These are phyloP conservation scores for Yponomeuta sedellus DNA, from an alignment of 2,888 invertebrate genomes.

Conservation along the genomic window DNA sequence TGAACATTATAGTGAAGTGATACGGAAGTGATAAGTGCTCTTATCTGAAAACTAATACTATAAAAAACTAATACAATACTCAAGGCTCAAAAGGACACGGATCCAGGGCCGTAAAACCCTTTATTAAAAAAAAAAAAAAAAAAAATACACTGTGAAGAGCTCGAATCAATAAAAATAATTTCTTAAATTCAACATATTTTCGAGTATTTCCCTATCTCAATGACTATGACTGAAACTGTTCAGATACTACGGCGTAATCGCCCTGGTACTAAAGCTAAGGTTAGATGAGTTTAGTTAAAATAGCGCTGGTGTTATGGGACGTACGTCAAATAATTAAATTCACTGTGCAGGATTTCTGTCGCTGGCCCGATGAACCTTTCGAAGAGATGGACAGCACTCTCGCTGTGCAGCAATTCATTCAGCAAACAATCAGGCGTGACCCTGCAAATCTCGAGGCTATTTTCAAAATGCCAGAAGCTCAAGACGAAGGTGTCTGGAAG, in stretches of 20 bases:
- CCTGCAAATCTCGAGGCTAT: conserved; percentile 96
- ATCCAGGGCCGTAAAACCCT: too few species aligned
- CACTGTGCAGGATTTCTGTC: conserved; percentile 89
- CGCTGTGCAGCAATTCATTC: conserved; percentile 99
- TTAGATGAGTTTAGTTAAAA: conserved; percentile 46
- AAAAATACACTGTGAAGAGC: too few species aligned
- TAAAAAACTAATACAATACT: too few species aligned
- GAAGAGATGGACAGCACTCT: conserved; percentile 99
- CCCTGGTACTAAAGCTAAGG: conserved; percentile 93
- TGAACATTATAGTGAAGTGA: too few species aligned
- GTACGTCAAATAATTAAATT: background rate
- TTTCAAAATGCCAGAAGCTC: conserved; percentile 96
- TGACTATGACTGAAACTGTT: conserved; percentile 89
- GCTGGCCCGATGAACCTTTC: conserved; percentile 98
- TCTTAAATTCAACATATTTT: background rate
- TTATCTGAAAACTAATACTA: too few species aligned
- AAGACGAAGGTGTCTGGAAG: conserved; percentile 99
- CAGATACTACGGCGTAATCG: conserved; percentile 91
- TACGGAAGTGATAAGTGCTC: too few species aligned
- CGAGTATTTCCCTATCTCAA: background rate
- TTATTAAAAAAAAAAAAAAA: too few species aligned
- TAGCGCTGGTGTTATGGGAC: background rate
- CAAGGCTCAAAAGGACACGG: too few species aligned
- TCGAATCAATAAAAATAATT: background rate
- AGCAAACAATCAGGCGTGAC: conserved; percentile 96